Conservation (phyloP, 2,797 vertebrate genomes). For the Coreius guichenoti region DNA sequence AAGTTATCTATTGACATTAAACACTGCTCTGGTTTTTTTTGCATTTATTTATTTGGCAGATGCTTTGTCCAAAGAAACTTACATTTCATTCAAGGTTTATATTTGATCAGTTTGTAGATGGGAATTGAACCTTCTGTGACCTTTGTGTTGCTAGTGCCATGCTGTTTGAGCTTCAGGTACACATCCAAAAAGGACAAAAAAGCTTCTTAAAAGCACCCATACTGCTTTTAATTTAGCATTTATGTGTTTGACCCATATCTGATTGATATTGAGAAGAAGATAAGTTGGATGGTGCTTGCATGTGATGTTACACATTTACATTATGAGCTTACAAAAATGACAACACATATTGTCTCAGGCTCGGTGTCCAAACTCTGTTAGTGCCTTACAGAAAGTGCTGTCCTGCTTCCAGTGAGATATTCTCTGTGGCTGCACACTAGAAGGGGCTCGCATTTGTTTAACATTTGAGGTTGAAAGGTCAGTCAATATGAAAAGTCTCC, state of each 20-base stretch:
- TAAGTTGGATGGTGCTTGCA: not conserved
- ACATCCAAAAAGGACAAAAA: not conserved
- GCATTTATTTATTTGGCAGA: not conserved
- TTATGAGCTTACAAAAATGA: conserved; percentile 10
- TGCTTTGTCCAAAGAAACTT: not conserved
- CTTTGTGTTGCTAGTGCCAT: not conserved
- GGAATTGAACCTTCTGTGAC: not conserved
- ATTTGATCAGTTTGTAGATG: not conserved
- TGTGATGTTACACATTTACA: conserved; percentile 2
- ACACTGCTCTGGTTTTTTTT: not conserved
- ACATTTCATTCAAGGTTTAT: too few species aligned
- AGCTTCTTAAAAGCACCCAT: not conserved
- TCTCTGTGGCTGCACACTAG: conserved; percentile 22
- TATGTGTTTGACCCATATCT: not conserved
- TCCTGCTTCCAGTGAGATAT: conserved; percentile 18
- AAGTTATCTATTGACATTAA: not conserved
- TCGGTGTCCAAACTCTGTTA: conserved; percentile 23
- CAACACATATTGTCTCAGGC: not conserved
- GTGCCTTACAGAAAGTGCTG: not conserved
- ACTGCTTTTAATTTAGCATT: not conserved
- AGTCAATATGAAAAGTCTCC: conserved; percentile 18
- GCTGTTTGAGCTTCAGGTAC: not conserved
- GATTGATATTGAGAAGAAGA: conserved; percentile 15
- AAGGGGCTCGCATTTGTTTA: conserved; percentile 27
- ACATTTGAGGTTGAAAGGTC: conserved; percentile 50